A percentile compares a stretch with the other conserved stretches of the same genome.
Conservation (phyloP, 92 coral and sea anemone genomes). For the Phenganax subtilis region DNA sequence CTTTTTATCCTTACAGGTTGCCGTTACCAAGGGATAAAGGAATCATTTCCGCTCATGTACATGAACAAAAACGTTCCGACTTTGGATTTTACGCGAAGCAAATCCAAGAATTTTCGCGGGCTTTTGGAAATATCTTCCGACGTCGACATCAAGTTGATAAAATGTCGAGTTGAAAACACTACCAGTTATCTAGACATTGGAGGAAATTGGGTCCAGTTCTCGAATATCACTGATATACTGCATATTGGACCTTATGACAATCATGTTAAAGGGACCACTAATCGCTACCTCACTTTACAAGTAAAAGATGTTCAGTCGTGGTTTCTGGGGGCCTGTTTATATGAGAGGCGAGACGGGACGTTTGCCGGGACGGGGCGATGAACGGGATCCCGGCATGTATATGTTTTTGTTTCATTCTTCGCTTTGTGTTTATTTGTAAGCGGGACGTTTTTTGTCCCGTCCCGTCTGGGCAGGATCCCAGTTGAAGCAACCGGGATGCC, state of each 20-base stretch:
- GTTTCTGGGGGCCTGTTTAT: not conserved
- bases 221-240: not conserved
- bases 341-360: too few species aligned
- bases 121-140: not conserved
- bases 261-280: not conserved
- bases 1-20: not conserved
- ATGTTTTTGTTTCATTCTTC: too few species aligned
- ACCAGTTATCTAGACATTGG: not conserved
- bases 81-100: constrained; percentile 1
- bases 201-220: constrained; percentile 3
- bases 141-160: not conserved
- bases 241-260: not conserved
- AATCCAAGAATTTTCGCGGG: not conserved
- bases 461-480: too few species aligned
- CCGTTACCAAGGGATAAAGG: not conserved
- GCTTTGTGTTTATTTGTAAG: too few species aligned
- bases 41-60: not conserved
- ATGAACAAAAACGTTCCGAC: not conserved
- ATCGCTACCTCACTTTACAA: constrained; percentile 5
- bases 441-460: too few species aligned
- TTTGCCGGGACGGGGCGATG: too few species aligned
- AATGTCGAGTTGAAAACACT: not conserved
- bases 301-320: not conserved
- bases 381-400: too few species aligned
- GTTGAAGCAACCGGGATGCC: too few species aligned